These are phyloP conservation scores for Pseudocheirus occidentalis DNA, from an alignment of 2,797 vertebrate genomes.

Conservation along the genomic window DNA sequence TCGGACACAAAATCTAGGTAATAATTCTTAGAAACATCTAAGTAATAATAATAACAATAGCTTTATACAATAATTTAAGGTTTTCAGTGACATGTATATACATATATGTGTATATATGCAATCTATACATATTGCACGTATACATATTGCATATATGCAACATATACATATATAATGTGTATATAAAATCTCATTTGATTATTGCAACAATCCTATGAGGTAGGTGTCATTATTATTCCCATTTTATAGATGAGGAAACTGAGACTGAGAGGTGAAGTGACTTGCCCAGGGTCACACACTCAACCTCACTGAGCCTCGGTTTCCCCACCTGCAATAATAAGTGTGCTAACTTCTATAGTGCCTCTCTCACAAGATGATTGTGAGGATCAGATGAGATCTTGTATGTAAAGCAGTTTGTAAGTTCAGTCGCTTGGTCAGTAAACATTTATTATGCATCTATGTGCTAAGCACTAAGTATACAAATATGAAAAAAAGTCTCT, in stretches of 20 bases:
- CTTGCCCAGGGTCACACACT: background rate
- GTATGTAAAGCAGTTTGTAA: background rate
- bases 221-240: background rate
- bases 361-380: background rate
- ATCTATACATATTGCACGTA: too few relatives aligned
- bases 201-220: background rate
- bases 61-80: background rate
- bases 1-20: background rate
- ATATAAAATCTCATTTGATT: background rate
- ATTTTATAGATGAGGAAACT: background rate
- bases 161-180: background rate
- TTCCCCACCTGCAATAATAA: background rate
- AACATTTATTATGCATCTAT: background rate
- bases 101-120: background rate
- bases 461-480: background rate
- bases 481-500: background rate
- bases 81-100: background rate
- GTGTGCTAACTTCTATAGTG: background rate
- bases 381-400: background rate
- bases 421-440: background rate
- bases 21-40: background rate
- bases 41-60: background rate
- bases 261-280: background rate
- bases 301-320: background rate
- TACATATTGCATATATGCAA: too few relatives aligned